Evolutionary conservation across 2,888 invertebrate genomes (phyloP).

Genomic region (Leptopilina syphax): DNA sequence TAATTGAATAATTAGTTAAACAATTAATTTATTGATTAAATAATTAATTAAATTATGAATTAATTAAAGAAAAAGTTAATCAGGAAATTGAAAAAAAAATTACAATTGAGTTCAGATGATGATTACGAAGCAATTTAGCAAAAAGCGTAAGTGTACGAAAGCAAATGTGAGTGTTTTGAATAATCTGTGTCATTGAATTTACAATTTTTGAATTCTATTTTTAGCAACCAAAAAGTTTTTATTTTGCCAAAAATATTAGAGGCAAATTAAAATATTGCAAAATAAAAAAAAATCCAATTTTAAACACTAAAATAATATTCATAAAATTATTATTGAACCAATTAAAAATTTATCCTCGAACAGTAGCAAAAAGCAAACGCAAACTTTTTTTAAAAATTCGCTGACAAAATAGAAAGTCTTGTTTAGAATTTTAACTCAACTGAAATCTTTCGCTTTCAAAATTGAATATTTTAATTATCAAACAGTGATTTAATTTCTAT

Average conservation of each 20-base stretch:
- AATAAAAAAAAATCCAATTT: neutral
- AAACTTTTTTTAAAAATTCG: no score
- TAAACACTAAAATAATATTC: neutral
- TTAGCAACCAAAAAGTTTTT: conserved; percentile 5
- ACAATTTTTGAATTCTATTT: neutral
- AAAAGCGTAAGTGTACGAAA: conserved; percentile 29
- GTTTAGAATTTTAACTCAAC: no score
- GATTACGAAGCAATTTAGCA: conserved; percentile 15
- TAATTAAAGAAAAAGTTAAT: no score
- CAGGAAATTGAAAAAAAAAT: neutral
- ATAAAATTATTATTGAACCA: neutral
- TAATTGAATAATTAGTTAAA: no score
- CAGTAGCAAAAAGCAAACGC: no score
- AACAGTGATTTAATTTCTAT: no score
- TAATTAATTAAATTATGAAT: no score
- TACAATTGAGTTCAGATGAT: conserved; percentile 10
- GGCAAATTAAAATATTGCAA: conserved; percentile 23
- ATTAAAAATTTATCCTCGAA: neutral
- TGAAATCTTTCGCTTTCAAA: no score
- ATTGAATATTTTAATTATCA: no score
- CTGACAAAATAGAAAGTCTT: no score
- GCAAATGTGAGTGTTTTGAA: conserved; percentile 20
- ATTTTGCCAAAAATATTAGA: neutral
- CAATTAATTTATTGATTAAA: no score
- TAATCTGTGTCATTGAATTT: neutral